Percentiles rank a stretch among this genome's conserved stretches.
These are phyloP conservation scores for Tetramorium bicarinatum DNA, from an alignment of 2,888 invertebrate species.

Conservation along the genomic window DNA sequence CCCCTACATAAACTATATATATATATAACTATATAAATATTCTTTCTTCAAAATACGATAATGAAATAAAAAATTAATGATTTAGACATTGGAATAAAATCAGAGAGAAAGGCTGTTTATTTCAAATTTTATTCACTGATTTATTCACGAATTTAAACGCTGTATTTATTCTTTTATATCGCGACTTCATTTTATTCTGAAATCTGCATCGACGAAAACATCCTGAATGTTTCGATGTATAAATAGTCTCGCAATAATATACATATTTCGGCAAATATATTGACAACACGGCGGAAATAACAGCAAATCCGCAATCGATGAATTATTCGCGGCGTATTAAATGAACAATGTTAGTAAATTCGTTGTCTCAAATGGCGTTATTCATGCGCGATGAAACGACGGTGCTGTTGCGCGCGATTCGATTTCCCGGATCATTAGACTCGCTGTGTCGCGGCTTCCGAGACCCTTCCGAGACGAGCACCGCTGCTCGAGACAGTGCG, in stretches of 20 bases:
- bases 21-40: not conserved
- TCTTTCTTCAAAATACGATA: not conserved
- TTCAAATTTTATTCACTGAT: not conserved
- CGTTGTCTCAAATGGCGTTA: not conserved
- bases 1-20: not conserved
- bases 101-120: not conserved
- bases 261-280: slow-evolving; percentile 14
- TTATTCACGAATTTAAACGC: not conserved
- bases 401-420: slow-evolving; percentile 2
- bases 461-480: slow-evolving; percentile 30
- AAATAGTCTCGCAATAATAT: not conserved
- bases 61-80: not conserved
- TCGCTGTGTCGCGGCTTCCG: not conserved
- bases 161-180: not conserved
- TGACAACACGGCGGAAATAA: not conserved
- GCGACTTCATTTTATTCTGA: not conserved
- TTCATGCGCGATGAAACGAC: slow-evolving; percentile 11
- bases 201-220: not conserved
- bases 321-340: slow-evolving; percentile 24
- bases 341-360: slow-evolving; percentile 2
- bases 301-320: slow-evolving; percentile 3
- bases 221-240: not conserved
- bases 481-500: not conserved
- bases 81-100: not conserved
- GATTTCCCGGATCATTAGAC: slow-evolving; percentile 25